Conservation (phyloP, 1,140 invertebrate genomes). For the Heliconius melpomene region DNA sequence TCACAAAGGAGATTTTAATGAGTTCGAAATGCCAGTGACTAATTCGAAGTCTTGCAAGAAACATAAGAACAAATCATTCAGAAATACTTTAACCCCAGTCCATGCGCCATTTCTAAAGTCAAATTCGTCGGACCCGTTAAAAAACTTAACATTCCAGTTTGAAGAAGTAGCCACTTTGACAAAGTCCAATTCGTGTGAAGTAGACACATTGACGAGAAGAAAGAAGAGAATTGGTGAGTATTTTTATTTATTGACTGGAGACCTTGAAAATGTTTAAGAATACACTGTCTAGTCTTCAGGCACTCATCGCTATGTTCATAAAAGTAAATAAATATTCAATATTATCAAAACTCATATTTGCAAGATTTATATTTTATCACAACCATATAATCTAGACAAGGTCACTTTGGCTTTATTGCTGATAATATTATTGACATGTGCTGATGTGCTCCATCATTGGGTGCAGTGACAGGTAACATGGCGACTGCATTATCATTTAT, state of each 20-base stretch:
- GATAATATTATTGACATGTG: neutral
- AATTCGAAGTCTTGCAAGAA: constrained; percentile 79
- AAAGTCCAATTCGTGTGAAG: constrained; percentile 87
- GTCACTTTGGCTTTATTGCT: neutral
- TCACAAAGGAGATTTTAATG: constrained; percentile 83
- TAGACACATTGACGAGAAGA: constrained; percentile 78
- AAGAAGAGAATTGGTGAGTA: constrained; percentile 71
- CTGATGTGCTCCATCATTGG: constrained; percentile 38
- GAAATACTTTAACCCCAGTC: constrained; percentile 77
- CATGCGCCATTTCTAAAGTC: constrained; percentile 85
- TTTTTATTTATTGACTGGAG: too few relatives aligned
- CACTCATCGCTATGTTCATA: neutral
- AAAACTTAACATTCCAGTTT: constrained; percentile 87
- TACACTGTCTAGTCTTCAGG: too few relatives aligned
- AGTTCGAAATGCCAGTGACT: constrained; percentile 84
- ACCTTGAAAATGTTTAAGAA: too few relatives aligned
- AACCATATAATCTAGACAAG: constrained; percentile 40
- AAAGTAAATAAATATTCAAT: neutral
- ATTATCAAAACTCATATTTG: neutral
- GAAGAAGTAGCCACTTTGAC: constrained; percentile 84
- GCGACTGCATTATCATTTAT: too few relatives aligned
- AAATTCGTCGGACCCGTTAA: constrained; percentile 87
- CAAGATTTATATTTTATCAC: neutral
- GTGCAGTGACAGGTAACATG: neutral
- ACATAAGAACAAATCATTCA: constrained; percentile 72